Evolutionary conservation across 2,797 vertebrate species (phyloP).

Genomic region (Scolopax rusticola): DNA sequence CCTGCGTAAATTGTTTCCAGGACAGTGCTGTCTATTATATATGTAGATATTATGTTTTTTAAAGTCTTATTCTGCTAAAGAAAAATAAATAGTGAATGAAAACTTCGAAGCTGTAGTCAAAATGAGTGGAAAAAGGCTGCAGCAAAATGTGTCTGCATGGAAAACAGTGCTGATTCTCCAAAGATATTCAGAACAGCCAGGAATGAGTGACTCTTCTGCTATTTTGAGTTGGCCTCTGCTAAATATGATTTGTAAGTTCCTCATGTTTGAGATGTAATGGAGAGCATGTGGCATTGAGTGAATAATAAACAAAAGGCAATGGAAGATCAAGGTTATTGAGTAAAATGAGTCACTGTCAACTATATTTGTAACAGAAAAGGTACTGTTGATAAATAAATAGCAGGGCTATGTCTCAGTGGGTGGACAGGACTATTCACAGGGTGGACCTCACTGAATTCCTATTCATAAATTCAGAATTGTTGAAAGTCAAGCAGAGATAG

Average conservation of each 20-base stretch:
- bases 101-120: background rate
- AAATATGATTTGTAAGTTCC: constrained; percentile 2
- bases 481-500: constrained; percentile 40
- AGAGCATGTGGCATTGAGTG: background rate
- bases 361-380: constrained; percentile 35
- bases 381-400: constrained; percentile 41
- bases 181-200: background rate
- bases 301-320: constrained; percentile 37
- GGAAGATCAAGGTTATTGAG: constrained; percentile 38
- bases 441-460: constrained; percentile 13
- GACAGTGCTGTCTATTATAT: background rate
- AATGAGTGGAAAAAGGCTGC: background rate
- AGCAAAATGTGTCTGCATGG: fast-evolving
- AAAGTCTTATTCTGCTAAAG: background rate
- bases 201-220: fast-evolving
- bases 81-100: background rate
- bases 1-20: background rate
- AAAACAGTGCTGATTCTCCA: background rate
- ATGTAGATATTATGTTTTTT: background rate
- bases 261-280: background rate
- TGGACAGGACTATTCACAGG: background rate
- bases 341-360: constrained; percentile 12
- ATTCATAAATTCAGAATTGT: constrained; percentile 40
- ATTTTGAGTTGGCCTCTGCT: constrained; percentile 9
- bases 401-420: background rate